Evolutionary conservation across 2,888 invertebrate genomes (phyloP).

Genomic region (Ormyrus labotus): DNA sequence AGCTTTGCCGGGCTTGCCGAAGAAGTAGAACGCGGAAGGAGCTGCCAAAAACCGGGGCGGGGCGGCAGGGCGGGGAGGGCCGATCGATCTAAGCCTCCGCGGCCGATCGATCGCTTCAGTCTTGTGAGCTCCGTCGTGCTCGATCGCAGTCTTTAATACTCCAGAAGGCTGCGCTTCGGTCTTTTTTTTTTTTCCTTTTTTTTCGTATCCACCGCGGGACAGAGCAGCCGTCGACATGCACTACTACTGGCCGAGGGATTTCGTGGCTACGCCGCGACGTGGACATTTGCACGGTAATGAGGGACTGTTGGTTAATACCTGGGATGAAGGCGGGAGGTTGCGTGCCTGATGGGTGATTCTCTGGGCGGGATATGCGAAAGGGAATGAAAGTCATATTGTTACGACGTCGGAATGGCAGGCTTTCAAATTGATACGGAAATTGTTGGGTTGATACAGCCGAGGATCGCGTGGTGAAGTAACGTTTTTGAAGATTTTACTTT

Average conservation of each 20-base stretch:
- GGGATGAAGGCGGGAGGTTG: no score
- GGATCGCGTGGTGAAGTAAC: no score
- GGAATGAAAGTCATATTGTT: background rate
- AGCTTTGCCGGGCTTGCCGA: background rate
- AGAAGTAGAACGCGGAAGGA: slow-evolving; percentile 63
- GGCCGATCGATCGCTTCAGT: slow-evolving; percentile 24
- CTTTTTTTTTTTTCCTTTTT: background rate
- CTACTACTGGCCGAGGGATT: slow-evolving; percentile 51
- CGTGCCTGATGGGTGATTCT: background rate
- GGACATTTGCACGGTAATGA: slow-evolving; percentile 46
- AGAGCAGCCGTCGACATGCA: slow-evolving; percentile 16
- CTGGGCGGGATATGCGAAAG: background rate
- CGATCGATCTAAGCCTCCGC: slow-evolving; percentile 48
- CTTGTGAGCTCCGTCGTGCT: slow-evolving; percentile 42
- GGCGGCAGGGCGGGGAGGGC: slow-evolving; percentile 8
- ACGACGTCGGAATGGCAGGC: background rate
- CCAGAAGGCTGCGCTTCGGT: no score
- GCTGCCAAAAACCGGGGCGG: slow-evolving; percentile 62
- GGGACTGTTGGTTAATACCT: background rate
- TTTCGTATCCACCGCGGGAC: background rate
- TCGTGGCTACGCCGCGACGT: slow-evolving; percentile 43
- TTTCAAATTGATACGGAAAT: background rate
- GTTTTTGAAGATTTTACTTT: no score
- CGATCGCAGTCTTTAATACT: background rate
- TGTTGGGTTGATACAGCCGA: no score